A percentile compares a stretch with the other conserved stretches of the same genome.
These are phyloP conservation scores for Brotula barbata DNA, from an alignment of 2,797 vertebrate genomes.

Conservation along the genomic window DNA sequence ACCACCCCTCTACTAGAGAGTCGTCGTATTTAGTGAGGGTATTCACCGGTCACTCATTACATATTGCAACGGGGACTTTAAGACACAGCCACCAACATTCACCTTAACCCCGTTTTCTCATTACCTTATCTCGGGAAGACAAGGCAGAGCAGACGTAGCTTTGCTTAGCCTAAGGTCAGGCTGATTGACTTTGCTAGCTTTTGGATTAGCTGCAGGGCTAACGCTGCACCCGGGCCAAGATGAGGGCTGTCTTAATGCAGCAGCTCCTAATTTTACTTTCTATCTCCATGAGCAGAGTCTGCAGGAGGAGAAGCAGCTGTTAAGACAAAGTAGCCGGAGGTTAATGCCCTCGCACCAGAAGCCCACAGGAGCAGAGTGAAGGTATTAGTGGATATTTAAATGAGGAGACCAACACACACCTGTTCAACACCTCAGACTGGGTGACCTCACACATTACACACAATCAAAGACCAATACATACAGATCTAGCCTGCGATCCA, in stretches of 20 bases:
- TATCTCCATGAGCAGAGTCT: conserved; percentile 60
- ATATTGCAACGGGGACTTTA: conserved; percentile 42
- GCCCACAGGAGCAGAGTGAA: conserved; percentile 44
- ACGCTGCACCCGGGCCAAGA: conserved; percentile 64
- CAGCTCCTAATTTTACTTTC: conserved; percentile 72
- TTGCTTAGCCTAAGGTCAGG: conserved; percentile 60
- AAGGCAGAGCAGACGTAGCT: conserved; percentile 57
- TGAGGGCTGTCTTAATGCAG: conserved; percentile 71
- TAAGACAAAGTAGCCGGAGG: conserved; percentile 71
- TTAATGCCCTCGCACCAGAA: conserved; percentile 61
- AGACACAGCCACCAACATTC: conserved; percentile 47
- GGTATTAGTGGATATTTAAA: conserved; percentile 70
- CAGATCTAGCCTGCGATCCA: not conserved
- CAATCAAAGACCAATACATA: conserved; percentile 22
- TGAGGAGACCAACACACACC: conserved; percentile 55
- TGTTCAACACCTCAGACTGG: conserved; percentile 46
- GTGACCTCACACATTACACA: conserved; percentile 12
- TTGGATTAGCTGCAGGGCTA: conserved; percentile 71
- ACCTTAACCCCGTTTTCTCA: conserved; percentile 64
- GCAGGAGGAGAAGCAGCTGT: conserved; percentile 38
- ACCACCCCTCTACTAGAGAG: conserved; percentile 22
- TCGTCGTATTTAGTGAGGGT: conserved; percentile 50
- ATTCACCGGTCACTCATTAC: conserved; percentile 66
- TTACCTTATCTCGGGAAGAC: conserved; percentile 71
- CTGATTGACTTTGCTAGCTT: conserved; percentile 68